A percentile compares a stretch with the other conserved stretches of the same genome.
These are phyloP conservation scores for Brenthis daphne DNA, from an alignment of 2,888 invertebrate species.

Conservation along the genomic window DNA sequence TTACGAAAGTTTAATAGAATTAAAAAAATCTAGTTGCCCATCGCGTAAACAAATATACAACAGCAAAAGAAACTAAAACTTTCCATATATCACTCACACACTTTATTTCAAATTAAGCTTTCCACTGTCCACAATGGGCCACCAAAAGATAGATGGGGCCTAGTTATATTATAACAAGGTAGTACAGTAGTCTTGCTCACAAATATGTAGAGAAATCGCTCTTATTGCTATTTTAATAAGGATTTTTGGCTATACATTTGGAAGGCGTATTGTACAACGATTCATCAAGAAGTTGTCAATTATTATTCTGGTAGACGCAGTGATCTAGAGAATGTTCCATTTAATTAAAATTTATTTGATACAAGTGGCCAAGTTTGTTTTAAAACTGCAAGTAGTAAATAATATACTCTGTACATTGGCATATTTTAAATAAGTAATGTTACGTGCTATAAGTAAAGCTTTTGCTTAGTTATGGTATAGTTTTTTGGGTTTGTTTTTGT, in stretches of 20 bases:
- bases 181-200: slow-evolving; percentile 40
- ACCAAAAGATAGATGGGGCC: slow-evolving; percentile 69
- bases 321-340: slow-evolving; percentile 62
- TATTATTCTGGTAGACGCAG: slow-evolving; percentile 63
- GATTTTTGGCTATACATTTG: slow-evolving; percentile 8
- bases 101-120: slow-evolving; percentile 63
- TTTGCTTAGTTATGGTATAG: too few species aligned
- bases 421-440: too few species aligned
- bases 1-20: background rate
- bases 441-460: too few species aligned
- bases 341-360: slow-evolving; percentile 81
- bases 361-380: slow-evolving; percentile 37
- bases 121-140: slow-evolving; percentile 56
- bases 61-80: slow-evolving; percentile 51
- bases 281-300: slow-evolving; percentile 80
- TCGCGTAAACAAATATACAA: slow-evolving; percentile 27
- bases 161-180: slow-evolving; percentile 73
- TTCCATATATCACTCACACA: slow-evolving; percentile 68
- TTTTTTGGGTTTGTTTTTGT: too few species aligned
- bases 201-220: slow-evolving; percentile 19
- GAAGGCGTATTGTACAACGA: slow-evolving; percentile 50
- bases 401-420: too few species aligned
- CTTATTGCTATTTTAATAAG: slow-evolving; percentile 26
- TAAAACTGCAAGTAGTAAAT: slow-evolving; percentile 29
- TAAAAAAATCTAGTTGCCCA: background rate